Base-by-base conservation (phyloP, 2,888 invertebrate species). In the Drosophila paramelanica region DNA sequence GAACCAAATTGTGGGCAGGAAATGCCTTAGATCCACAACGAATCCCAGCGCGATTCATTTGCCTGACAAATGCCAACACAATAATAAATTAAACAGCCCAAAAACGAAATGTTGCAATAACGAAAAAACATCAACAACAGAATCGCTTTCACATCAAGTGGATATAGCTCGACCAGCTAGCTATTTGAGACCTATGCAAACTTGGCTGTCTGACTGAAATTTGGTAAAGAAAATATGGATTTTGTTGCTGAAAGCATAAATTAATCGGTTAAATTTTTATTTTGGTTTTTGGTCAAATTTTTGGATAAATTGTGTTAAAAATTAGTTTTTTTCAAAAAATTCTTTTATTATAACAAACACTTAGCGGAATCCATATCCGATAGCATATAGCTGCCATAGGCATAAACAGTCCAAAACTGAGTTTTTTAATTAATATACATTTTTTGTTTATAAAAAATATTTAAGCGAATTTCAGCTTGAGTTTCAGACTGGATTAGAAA, bases 1-100 rank as follows among this genome's bases (percentile, higher is more conserved):
- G 67, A 67, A 55, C 43, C 47, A 45, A 59, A 55, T 55, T 47
- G 45, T 13, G 25, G 39, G 45, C 67, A 74, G 77, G 67, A 74
- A 74, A 42, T 67, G 45, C 10, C 33, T 36, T 36, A 23, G 33
- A 11, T 20, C 14, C 39, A 45, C 17, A 14, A 11, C 42, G 31
- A 52, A 46, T 41, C 23, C 11, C 31, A 46, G 7, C 5, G 42
- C 14, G 6, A 41, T 46, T 23, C 33, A 58, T 52, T 43, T 31
- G 53, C 49, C 52, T 66, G 67, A 59, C 59, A 43, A 60, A 67
- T 45, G 60, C 11, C 6, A 23, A 43, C 20, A 20, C 23, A 43
- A 42, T 65, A 20, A 53, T 36, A 47, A 33, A 57, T 49, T 56
- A 49, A 47, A 36, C 53, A 50, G 36, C 25, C 14, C 49, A 33